Base-by-base conservation (phyloP, 2,888 invertebrate species). In the Heteropelma amictum region DNA sequence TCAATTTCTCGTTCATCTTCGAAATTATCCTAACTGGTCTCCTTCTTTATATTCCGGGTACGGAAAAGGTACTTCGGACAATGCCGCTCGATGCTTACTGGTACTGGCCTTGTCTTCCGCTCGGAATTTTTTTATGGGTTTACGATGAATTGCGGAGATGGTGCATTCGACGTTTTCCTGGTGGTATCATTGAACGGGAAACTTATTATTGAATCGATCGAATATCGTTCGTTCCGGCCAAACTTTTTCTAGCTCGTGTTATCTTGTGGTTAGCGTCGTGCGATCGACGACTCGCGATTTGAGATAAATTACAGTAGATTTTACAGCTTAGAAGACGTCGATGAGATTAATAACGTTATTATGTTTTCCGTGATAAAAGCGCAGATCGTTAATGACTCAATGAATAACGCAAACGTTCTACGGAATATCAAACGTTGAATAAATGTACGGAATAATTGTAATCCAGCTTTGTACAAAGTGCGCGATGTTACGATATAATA, bases 61-160 rank as follows among this genome's bases (percentile, higher is more conserved):
- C 94, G 74, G 93, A 93, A 83, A 90, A 89, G 74, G 89, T 91
- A 51, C 87, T 93, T 0, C 90, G 92, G 61, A 89, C 89, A 56
- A 89, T 90, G 87, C 77, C 92, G 84, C 81, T 92, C 85, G 83
- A 88, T 84, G 69, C 79, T 10, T 82, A 82, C 65, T 94, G 95
- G 95, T 95, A 94, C 93, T 92, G 94, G 85, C 92, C 94, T 51
- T 93, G 93, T 28, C 79, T 95, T 72, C 95, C 95, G 10, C 94
- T 95, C 88, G 92, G 93, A 54, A 76, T 91, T n/a, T 86, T 93
- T 45, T 92, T 96, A 88, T 93, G 95, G 88, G 85, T 90, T 26
- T 95, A 95, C 83, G 96, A 96, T 80, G 96, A 96, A 89, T 89
- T 91, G 42, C 91, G 96, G 81, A 93, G 94, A 84, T 92, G 91